phyloP scores from a whole-genome alignment of 2,113 vertebrate genomes.

The Sander vitreus region DNA sequence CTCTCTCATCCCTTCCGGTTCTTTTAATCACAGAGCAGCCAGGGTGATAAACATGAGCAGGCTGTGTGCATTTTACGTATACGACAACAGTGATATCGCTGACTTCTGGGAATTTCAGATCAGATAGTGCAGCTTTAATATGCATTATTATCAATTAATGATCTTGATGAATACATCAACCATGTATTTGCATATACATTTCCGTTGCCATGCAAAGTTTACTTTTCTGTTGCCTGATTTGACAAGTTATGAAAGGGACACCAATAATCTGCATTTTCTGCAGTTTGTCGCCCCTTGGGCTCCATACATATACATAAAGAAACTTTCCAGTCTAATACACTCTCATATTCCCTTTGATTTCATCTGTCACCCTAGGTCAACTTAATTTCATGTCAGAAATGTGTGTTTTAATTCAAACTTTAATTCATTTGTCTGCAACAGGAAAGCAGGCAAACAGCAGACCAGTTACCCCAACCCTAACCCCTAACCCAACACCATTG shows the following conservation, averaged over 20 bases:
- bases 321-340: background rate
- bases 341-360: conserved; percentile 1
- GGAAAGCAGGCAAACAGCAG: background rate
- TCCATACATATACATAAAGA: background rate
- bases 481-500: background rate
- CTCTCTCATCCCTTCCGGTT: background rate
- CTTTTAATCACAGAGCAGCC: background rate
- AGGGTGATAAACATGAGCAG: background rate
- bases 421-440: background rate
- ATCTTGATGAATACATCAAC: background rate
- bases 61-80: background rate
- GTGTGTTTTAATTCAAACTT: background rate
- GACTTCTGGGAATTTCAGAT: background rate
- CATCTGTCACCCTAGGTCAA: background rate
- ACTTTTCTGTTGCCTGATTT: background rate
- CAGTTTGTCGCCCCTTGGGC: background rate
- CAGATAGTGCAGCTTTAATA: background rate
- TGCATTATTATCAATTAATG: background rate
- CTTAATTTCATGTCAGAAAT: background rate
- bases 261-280: background rate
- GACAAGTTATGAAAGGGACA: background rate
- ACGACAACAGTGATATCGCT: background rate
- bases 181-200: background rate
- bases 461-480: no score
- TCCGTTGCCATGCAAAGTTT: background rate